Percentiles rank a stretch among this genome's conserved stretches.
phyloP scores from a whole-genome alignment of 2,888 invertebrate genomes.

The Torymus texanus region DNA sequence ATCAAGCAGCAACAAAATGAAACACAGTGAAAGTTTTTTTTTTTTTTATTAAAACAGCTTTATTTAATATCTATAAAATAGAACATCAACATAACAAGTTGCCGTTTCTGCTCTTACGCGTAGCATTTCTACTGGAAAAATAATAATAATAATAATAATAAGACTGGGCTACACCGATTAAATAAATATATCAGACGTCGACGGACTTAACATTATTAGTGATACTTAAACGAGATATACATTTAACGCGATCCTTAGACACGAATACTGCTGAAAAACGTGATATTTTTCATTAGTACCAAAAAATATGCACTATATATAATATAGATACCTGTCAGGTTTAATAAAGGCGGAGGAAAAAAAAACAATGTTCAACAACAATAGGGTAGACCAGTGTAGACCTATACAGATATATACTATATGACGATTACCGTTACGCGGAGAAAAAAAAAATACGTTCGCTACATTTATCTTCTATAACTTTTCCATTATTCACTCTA shows the following conservation, averaged over 20 bases:
- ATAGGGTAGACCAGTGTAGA: background rate
- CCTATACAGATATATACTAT: background rate
- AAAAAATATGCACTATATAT: conserved; percentile 3
- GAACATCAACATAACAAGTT: conserved; percentile 40
- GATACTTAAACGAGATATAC: conserved; percentile 20
- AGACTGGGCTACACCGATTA: conserved; percentile 33
- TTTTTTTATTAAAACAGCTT: conserved; percentile 49
- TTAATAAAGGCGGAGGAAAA: conserved; percentile 7
- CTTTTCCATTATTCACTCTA: background rate
- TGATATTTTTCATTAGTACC: conserved; percentile 21
- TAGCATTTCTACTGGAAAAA: conserved; percentile 17
- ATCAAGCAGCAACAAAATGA: too few species aligned
- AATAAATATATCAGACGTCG: conserved; percentile 46
- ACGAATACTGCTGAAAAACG: conserved; percentile 31
- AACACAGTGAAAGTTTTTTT: background rate
- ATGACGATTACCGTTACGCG: background rate
- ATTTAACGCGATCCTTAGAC: conserved; percentile 5
- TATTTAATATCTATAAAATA: conserved; percentile 52
- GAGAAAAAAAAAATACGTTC: background rate
- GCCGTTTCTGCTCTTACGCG: conserved; percentile 35
- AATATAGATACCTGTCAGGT: background rate
- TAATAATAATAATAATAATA: conserved; percentile 21
- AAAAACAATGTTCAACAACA: conserved; percentile 2
- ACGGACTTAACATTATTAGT: conserved; percentile 38
- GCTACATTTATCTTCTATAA: too few species aligned